Conservation (phyloP, 1,140 invertebrate genomes). For the Acromyrmex heyeri region DNA sequence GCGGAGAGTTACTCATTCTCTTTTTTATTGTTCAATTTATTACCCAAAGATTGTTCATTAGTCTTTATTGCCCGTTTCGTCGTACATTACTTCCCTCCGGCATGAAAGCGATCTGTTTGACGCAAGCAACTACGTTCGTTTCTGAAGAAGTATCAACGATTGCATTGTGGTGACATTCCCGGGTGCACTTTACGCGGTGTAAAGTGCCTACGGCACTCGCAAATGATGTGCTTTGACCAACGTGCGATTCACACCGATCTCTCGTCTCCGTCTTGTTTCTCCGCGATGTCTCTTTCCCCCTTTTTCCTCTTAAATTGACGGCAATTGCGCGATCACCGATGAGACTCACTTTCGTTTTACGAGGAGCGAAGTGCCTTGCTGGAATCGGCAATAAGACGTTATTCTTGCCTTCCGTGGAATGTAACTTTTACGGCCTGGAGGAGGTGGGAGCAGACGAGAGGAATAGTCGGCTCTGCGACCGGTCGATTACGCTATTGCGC, state of each 20-base stretch:
- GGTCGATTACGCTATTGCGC: slow-evolving; percentile 27
- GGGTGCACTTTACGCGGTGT: slow-evolving; percentile 23
- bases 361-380: slow-evolving; percentile 64
- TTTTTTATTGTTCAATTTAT: slow-evolving; percentile 30
- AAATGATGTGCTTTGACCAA: slow-evolving; percentile 55
- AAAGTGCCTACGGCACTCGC: slow-evolving; percentile 39
- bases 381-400: slow-evolving; percentile 61
- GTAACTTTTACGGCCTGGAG: slow-evolving; percentile 59
- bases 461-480: slow-evolving; percentile 21
- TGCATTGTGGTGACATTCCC: slow-evolving; percentile 48
- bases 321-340: slow-evolving; percentile 61
- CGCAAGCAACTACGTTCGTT: not conserved
- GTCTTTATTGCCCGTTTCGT: slow-evolving; percentile 18
- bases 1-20: not conserved
- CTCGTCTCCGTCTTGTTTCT: not conserved
- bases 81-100: not conserved
- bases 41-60: slow-evolving; percentile 30
- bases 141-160: not conserved
- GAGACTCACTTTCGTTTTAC: slow-evolving; percentile 67
- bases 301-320: slow-evolving; percentile 11
- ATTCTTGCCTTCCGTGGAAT: slow-evolving; percentile 38
- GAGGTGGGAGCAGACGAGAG: not conserved
- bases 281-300: not conserved
- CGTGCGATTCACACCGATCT: slow-evolving; percentile 43
- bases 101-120: slow-evolving; percentile 14